phyloP scores from a whole-genome alignment of 2,888 invertebrate genomes.

The Coecobrya sp. region DNA sequence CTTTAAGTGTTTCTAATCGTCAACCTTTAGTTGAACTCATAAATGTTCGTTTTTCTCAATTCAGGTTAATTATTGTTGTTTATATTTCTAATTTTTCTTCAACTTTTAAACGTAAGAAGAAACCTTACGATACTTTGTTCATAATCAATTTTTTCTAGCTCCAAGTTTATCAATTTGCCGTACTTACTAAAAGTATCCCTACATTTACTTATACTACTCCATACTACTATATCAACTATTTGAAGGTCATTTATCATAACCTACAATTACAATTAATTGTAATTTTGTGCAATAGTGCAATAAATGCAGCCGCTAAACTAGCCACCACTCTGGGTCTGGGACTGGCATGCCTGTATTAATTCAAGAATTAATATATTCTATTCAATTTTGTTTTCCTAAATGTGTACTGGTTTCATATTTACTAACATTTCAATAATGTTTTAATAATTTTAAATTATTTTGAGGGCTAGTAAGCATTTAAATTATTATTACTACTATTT shows the following conservation, averaged over 20 bases:
- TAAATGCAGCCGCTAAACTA: too few relatives aligned
- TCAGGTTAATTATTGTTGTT: background rate
- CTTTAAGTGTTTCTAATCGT: background rate
- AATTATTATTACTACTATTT: slow-evolving; percentile 2
- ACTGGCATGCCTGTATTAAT: too few relatives aligned
- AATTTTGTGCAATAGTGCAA: too few relatives aligned
- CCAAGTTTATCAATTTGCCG: too few relatives aligned
- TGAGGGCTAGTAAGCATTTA: background rate
- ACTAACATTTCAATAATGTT: background rate
- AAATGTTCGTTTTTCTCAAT: too few relatives aligned
- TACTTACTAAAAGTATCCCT: too few relatives aligned
- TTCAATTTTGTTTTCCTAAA: background rate
- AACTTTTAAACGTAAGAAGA: background rate
- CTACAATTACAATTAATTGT: too few relatives aligned
- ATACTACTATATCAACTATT: too few relatives aligned
- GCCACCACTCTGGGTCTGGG: too few relatives aligned
- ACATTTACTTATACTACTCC: too few relatives aligned
- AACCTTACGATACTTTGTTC: background rate
- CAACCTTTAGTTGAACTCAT: background rate
- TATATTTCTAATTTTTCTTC: background rate
- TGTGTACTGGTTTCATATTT: background rate
- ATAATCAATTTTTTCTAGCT: slow-evolving; percentile 17
- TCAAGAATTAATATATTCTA: too few relatives aligned
- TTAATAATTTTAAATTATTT: background rate
- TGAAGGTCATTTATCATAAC: too few relatives aligned